These are phyloP conservation scores for Corythoichthys haematopterus DNA, from an alignment of 2,113 vertebrate genomes.

Conservation along the genomic window DNA sequence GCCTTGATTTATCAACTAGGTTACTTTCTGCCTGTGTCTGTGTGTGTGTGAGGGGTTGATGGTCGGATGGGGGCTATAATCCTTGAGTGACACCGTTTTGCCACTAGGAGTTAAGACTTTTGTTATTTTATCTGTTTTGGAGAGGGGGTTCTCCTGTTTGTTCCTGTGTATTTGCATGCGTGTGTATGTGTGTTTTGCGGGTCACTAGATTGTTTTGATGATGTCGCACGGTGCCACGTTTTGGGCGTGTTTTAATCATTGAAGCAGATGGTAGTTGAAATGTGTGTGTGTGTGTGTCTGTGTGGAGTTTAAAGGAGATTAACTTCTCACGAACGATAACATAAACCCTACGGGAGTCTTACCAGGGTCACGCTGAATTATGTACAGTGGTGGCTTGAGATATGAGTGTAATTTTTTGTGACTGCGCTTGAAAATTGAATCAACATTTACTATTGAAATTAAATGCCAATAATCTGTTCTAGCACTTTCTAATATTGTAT, in stretches of 20 bases:
- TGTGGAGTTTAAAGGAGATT: constrained; percentile 40
- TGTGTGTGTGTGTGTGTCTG: neutral
- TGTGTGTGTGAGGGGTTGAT: neutral
- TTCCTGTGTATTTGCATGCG: constrained; percentile 20
- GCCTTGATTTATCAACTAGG: neutral
- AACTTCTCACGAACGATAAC: constrained; percentile 26
- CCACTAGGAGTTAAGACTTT: constrained; percentile 65
- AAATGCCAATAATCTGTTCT: neutral
- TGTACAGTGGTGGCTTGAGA: neutral
- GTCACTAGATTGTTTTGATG: constrained; percentile 28
- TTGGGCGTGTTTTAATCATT: constrained; percentile 10
- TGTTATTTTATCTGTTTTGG: constrained; percentile 42
- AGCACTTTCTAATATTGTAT: neutral
- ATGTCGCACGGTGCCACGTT: neutral
- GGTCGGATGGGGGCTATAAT: constrained; percentile 48
- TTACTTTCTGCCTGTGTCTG: neutral
- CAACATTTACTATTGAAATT: neutral
- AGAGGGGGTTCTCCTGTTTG: constrained; percentile 25
- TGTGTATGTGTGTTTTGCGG: neutral
- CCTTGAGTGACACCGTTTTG: constrained; percentile 70
- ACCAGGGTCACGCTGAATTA: neutral
- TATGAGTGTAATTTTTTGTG: neutral
- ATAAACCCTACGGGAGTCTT: neutral
- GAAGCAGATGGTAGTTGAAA: constrained; percentile 46
- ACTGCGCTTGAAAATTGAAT: neutral